A percentile compares a stretch with the other conserved stretches of the same genome.
phyloP scores from a whole-genome alignment of 2,113 vertebrate species.

The Rana temporaria region DNA sequence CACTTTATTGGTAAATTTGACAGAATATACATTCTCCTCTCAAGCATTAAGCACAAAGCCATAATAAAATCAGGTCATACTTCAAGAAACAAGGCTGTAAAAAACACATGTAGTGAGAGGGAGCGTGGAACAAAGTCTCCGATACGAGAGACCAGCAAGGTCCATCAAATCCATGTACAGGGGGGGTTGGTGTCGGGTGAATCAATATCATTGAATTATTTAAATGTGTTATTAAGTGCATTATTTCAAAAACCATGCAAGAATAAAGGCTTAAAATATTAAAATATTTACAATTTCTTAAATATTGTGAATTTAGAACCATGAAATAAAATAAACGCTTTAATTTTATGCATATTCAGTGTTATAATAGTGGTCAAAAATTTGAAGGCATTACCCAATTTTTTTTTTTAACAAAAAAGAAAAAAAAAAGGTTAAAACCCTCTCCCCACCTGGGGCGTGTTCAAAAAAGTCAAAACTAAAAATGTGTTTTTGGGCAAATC shows the following conservation, averaged over 20 bases:
- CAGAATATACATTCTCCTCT: slow-evolving; percentile 34
- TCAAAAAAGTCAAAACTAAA: background rate
- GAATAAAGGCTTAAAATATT: background rate
- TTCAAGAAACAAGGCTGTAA: background rate
- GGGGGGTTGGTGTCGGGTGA: background rate
- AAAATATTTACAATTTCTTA: slow-evolving; percentile 3
- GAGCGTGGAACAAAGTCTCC: background rate
- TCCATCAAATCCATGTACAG: background rate
- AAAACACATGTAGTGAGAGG: background rate
- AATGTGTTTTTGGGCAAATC: background rate
- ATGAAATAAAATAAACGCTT: background rate
- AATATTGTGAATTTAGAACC: background rate
- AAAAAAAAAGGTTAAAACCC: background rate
- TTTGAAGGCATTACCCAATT: background rate
- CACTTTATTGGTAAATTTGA: slow-evolving; percentile 23
- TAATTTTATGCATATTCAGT: too few relatives aligned
- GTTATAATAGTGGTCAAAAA: background rate
- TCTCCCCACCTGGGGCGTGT: background rate
- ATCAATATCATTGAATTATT: background rate
- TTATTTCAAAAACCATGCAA: background rate
- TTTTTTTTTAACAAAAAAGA: background rate
- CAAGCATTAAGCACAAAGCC: background rate
- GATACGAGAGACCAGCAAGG: background rate
- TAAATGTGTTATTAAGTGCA: background rate
- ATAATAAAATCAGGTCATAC: slow-evolving; percentile 20